Conservation (phyloP, 1,140 invertebrate genomes). For the Pseudomyrmex concolor region DNA sequence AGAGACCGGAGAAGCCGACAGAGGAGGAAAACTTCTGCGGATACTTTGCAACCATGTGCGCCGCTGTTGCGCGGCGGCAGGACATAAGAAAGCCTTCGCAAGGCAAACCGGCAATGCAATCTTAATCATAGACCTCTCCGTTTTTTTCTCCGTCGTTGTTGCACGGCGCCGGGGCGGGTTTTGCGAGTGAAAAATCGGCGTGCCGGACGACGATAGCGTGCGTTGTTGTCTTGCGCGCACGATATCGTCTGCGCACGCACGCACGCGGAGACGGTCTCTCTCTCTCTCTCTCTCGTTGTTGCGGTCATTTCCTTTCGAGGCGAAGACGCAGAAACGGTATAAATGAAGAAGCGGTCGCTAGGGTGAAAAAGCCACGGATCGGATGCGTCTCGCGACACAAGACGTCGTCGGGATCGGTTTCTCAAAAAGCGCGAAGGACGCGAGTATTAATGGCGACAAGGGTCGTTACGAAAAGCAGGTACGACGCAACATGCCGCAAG, state of each 20-base stretch:
- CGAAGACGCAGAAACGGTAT: background rate
- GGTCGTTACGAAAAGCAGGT: constrained; percentile 8
- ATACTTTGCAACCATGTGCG: constrained; percentile 29
- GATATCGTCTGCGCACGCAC: constrained; percentile 57
- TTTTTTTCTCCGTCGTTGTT: background rate
- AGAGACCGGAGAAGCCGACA: background rate
- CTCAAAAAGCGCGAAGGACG: constrained; percentile 49
- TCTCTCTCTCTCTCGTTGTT: constrained; percentile 48
- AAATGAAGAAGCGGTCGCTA: constrained; percentile 2
- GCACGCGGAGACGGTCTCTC: constrained; percentile 56
- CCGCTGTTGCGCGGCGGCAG: constrained; percentile 28
- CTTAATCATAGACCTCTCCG: constrained; percentile 41
- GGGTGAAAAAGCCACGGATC: constrained; percentile 14
- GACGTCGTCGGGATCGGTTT: background rate
- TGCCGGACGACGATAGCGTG: constrained; percentile 70
- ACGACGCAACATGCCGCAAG: background rate
- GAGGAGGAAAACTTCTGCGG: constrained; percentile 11
- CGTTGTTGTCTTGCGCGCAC: constrained; percentile 61
- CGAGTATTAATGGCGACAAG: constrained; percentile 18
- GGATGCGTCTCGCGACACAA: constrained; percentile 10
- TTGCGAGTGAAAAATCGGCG: constrained; percentile 67
- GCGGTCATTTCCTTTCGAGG: constrained; percentile 55
- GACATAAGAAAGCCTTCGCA: constrained; percentile 80
- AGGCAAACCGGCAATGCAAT: constrained; percentile 78
- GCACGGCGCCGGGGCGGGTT: constrained; percentile 40